Percentiles rank a stretch among this genome's conserved stretches.
Evolutionary conservation across 2,888 invertebrate genomes (phyloP).

Genomic region (Gastracanthus pulcherrimus): DNA sequence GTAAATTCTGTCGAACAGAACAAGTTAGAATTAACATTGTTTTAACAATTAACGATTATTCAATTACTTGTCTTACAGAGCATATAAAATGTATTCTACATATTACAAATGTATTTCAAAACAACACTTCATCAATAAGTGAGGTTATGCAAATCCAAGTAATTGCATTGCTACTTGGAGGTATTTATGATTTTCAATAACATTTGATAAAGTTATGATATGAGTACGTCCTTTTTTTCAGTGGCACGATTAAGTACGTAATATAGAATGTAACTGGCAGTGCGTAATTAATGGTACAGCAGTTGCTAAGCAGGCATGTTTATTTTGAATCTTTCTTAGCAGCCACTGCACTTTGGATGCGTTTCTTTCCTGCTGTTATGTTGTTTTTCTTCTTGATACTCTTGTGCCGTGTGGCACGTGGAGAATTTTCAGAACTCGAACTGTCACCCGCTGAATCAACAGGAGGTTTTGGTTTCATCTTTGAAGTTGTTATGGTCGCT

Average conservation of each 20-base stretch:
- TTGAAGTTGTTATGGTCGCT: conserved; percentile 75
- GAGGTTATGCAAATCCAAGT: conserved; percentile 40
- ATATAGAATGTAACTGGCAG: conserved; percentile 52
- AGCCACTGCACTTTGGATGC: conserved; percentile 62
- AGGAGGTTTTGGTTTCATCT: conserved; percentile 60
- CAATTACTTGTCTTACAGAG: conserved; percentile 43
- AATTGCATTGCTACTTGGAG: conserved; percentile 5
- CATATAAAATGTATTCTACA: conserved; percentile 54
- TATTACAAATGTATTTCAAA: conserved; percentile 51
- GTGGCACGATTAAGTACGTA: conserved; percentile 43
- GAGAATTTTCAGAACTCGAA: conserved; percentile 68
- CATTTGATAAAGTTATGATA: conserved; percentile 31
- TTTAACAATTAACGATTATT: conserved; percentile 51
- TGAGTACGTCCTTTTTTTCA: conserved; percentile 21
- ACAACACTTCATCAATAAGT: conserved; percentile 51
- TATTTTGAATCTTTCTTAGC: conserved; percentile 50
- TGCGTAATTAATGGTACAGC: conserved; percentile 43
- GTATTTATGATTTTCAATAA: conserved; percentile 34
- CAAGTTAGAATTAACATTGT: conserved; percentile 49
- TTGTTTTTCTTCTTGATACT: conserved; percentile 60
- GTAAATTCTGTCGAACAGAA: conserved; percentile 46
- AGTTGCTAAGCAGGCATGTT: conserved; percentile 19
- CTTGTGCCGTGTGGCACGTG: conserved; percentile 44
- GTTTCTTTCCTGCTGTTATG: conserved; percentile 62
- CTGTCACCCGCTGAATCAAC: conserved; percentile 65